Percentiles rank a stretch among this genome's conserved stretches.
Conservation (phyloP, 2,888 invertebrate genomes). For the Abscondita cerata region DNA sequence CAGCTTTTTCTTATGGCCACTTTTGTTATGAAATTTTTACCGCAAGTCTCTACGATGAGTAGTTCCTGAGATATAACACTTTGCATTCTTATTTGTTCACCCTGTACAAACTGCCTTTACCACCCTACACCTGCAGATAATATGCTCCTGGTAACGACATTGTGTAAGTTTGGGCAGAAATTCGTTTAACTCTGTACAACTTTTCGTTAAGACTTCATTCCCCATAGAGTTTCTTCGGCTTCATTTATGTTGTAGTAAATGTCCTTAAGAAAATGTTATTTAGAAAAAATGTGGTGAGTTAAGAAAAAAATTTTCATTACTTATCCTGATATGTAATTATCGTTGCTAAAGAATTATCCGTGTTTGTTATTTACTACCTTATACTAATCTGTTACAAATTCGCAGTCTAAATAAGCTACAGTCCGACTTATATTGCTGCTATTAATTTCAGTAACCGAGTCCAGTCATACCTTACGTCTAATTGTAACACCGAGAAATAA, state of each 20-base stretch:
- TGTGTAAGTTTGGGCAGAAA: conserved; percentile 51
- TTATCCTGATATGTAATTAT: not conserved
- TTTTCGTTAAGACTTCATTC: conserved; percentile 47
- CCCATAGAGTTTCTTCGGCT: conserved; percentile 22
- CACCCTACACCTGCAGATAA: conserved; percentile 50
- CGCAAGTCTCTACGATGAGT: too few species aligned
- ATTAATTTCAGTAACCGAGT: conserved; percentile 56
- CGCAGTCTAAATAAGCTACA: conserved; percentile 54
- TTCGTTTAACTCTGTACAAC: conserved; percentile 51
- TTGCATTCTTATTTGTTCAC: too few species aligned
- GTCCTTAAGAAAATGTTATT: conserved; percentile 25
- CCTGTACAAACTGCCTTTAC: conserved; percentile 56
- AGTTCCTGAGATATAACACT: too few species aligned
- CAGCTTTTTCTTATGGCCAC: too few species aligned
- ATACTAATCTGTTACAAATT: conserved; percentile 41
- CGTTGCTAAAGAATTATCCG: conserved; percentile 18
- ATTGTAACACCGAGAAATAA: conserved; percentile 57
- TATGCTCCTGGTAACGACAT: conserved; percentile 50
- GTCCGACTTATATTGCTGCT: conserved; percentile 59
- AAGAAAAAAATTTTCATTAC: too few species aligned
- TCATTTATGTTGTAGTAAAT: conserved; percentile 28
- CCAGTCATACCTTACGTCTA: conserved; percentile 53
- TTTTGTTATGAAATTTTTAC: too few species aligned
- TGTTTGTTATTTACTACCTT: conserved; percentile 29
- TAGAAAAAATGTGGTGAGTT: conserved; percentile 21